Evolutionary conservation across 1,140 invertebrate species (phyloP).

Genomic region (Mya arenaria): DNA sequence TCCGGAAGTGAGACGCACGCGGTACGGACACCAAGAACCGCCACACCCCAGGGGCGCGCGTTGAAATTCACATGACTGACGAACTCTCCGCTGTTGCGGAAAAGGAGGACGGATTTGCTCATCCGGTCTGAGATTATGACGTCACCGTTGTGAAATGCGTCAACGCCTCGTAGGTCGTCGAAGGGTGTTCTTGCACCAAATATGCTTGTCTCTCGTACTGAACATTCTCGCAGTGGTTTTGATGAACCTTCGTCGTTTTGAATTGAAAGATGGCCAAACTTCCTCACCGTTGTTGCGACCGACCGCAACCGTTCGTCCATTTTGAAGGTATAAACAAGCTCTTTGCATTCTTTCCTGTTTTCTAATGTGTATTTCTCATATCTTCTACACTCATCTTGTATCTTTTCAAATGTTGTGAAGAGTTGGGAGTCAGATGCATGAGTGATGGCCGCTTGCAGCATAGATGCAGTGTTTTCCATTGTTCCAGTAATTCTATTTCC

Average conservation of each 20-base stretch:
- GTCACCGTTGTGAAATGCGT: slow-evolving; percentile 48
- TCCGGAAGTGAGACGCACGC: slow-evolving; percentile 38
- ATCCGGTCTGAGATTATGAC: slow-evolving; percentile 35
- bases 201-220: slow-evolving; percentile 18
- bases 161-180: slow-evolving; percentile 29
- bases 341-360: slow-evolving; percentile 35
- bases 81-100: slow-evolving; percentile 44
- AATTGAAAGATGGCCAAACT: slow-evolving; percentile 41
- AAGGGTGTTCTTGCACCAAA: slow-evolving; percentile 25
- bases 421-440: slow-evolving; percentile 36
- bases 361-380: slow-evolving; percentile 14
- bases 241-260: slow-evolving; percentile 29
- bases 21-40: slow-evolving; percentile 34
- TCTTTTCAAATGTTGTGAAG: slow-evolving; percentile 34
- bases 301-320: slow-evolving; percentile 29
- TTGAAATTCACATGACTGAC: slow-evolving; percentile 32
- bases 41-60: slow-evolving; percentile 19
- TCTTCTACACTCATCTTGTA: slow-evolving; percentile 42
- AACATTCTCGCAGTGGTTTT: neutral
- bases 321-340: slow-evolving; percentile 38
- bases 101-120: slow-evolving; percentile 33
- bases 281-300: slow-evolving; percentile 29
- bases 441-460: slow-evolving; percentile 31
- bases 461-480: neutral
- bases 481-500: slow-evolving; percentile 1